Evolutionary conservation across 64 coral and sea anemone species (phyloP).

Genomic region (Trachythela sp.): DNA sequence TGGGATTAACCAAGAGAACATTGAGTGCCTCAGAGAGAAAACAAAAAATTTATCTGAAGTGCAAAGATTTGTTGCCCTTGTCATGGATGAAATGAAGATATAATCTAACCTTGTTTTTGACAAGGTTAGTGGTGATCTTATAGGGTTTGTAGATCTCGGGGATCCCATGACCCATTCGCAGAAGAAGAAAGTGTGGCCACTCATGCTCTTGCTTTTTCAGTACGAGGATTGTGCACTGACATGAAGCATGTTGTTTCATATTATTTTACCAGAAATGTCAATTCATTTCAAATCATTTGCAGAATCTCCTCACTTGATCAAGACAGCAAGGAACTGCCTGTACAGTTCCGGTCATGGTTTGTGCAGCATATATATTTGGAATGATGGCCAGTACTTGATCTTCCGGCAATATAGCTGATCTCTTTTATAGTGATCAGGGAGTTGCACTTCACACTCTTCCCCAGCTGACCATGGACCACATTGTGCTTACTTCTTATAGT

Average conservation of each 20-base stretch:
- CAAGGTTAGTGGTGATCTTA: too few relatives aligned
- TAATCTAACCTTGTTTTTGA: too few relatives aligned
- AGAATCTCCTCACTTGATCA: background rate
- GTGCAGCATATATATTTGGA: background rate
- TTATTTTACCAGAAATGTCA: background rate
- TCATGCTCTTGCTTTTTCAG: background rate
- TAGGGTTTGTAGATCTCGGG: too few relatives aligned
- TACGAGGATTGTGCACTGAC: background rate
- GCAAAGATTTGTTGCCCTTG: too few relatives aligned
- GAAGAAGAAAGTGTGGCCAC: background rate
- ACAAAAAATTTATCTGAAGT: too few relatives aligned
- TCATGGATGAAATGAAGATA: too few relatives aligned
- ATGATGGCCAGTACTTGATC: background rate
- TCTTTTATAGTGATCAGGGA: background rate
- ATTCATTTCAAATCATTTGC: background rate
- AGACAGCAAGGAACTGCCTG: background rate
- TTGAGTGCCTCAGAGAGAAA: too few relatives aligned
- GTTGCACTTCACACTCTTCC: background rate
- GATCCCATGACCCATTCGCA: too few relatives aligned
- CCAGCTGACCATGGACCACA: background rate
- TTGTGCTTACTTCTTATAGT: background rate
- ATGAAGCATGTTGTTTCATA: background rate
- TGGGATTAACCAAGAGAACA: too few relatives aligned
- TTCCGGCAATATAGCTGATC: background rate
- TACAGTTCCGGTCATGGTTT: background rate